Evolutionary conservation across 2,113 vertebrate genomes (phyloP).

Genomic region (Plectropomus leopardus): DNA sequence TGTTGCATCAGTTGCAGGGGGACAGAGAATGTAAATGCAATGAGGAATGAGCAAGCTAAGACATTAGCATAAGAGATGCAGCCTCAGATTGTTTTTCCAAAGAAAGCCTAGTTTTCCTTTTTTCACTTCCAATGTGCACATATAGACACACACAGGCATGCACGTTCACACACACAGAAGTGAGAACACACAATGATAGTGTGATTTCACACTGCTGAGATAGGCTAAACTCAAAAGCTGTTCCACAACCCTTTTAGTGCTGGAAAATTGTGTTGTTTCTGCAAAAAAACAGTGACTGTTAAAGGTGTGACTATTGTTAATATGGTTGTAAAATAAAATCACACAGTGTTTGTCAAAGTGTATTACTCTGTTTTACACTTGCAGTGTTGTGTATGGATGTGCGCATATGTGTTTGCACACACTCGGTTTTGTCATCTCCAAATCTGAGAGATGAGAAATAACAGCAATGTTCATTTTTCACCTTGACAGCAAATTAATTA

Average conservation of each 20-base stretch:
- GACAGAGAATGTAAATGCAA: slow-evolving; percentile 71
- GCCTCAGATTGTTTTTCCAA: slow-evolving; percentile 83
- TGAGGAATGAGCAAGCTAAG: slow-evolving; percentile 65
- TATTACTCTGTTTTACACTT: slow-evolving; percentile 43
- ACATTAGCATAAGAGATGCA: slow-evolving; percentile 83
- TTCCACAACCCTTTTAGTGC: slow-evolving; percentile 70
- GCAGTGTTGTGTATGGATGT: slow-evolving; percentile 9
- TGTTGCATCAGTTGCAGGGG: slow-evolving; percentile 64
- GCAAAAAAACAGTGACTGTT: slow-evolving; percentile 46
- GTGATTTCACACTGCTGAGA: slow-evolving; percentile 83
- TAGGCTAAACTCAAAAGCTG: slow-evolving; percentile 77
- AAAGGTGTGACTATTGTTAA: slow-evolving; percentile 70
- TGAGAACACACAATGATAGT: slow-evolving; percentile 76
- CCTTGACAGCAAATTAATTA: slow-evolving; percentile 17
- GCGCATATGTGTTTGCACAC: slow-evolving; percentile 48
- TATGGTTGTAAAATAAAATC: slow-evolving; percentile 44
- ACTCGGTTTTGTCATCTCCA: slow-evolving; percentile 33
- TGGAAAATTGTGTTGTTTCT: slow-evolving; percentile 41
- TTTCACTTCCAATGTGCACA: slow-evolving; percentile 24
- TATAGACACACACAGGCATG: slow-evolving; percentile 21
- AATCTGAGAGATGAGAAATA: slow-evolving; percentile 17
- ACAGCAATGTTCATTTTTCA: slow-evolving; percentile 5
- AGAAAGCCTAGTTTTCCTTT: slow-evolving; percentile 55
- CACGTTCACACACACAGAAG: slow-evolving; percentile 54
- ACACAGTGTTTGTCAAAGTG: slow-evolving; percentile 43